Evolutionary conservation across 2,797 vertebrate species (phyloP), one percentile per base, ranked within the genome.

Genomic region (Holocentrus rufus): DNA sequence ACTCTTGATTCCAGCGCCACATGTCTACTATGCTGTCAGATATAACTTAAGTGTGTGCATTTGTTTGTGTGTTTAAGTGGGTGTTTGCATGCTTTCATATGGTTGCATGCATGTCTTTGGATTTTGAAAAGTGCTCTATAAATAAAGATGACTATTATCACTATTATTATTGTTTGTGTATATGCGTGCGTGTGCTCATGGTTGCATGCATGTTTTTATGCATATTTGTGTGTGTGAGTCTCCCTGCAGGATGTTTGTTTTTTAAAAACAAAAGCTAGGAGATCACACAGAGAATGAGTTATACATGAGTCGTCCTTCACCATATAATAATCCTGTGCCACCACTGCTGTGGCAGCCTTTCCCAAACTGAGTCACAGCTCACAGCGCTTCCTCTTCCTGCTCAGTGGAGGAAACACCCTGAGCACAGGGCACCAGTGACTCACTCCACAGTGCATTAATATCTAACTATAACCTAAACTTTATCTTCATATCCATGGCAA

Each of bases 401-500:
- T 55, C 22, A 8, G 18, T 14, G 31, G 13, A 73, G 83, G 81
- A 88, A 89, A 72, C 68, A 72, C 75, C 63, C 59, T 1, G 20
- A 31, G 20, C 59, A 72, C 64, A 67, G 74, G 44, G 39, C 60
- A 73, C 9, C 56, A 22, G 25, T 91, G 90, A 92, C 57, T 92
- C 88, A 91, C 39, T 6, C 36, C 56, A 17, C 60, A n/a, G 20
- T 30, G 53, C 50, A 80, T 71, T 81, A 83, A 90, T 89, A 74
- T 83, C 64, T 85, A 85, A 89, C 81, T 81, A 65, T 62, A 75
- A 55, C 52, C 34, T 60, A 88, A 85, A 85, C 72, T 76, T 87
- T 86, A 87, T 85, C 87, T 73, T 14, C 2, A 83, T 85, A 64
- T 84, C 90, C 88, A 87, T 79, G 61, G 65, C 44, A 82, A 87